Base-by-base conservation (phyloP, 1,140 invertebrate species). In the Bombyx mandarina region DNA sequence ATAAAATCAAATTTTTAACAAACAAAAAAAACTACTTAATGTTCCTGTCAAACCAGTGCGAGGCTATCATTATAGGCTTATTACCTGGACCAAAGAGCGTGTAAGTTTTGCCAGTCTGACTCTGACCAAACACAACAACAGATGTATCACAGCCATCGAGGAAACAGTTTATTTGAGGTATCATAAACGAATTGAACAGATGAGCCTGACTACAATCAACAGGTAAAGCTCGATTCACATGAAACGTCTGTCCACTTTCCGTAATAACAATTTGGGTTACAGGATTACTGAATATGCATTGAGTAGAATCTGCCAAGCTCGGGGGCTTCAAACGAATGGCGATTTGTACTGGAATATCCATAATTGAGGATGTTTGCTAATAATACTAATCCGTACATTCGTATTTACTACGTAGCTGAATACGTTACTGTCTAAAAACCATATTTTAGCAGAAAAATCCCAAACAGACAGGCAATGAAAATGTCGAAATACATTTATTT, bases 111-210 rank as follows among this genome's bases (percentile, higher is more conserved):
- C 94, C 94, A 65, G 92, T 92, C 26, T 91, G 91, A 18, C 90
- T 89, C 77, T 96, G 94, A 0, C 94, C 94, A 78, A 95, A 93
- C 9, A 94, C 92, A 43, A 95, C 90, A 48, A 95, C 90, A 18
- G 95, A 93, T 35, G 92, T 91, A 80, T 93, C 92, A 69, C 92
- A 93, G 4, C 93, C 92, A 76, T 93, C 92, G 45, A 92, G 73
- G 59, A 92, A 91, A 62, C 90, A 90, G 61, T 90, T 90, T 10
- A 93, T 88, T 67, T 92, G 80, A 1, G 83, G 80, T 67, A 85
- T 74, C 82, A 84, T 85, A 61, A 82, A 84, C 0, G 82, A 82
- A 60, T 77, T 84, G 54, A 86, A 81, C 0, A 89, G 76, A 60
- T 89, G 63, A 7, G 77, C 77, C 54, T 89, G 88, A 3, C 88